Percentiles rank a stretch among this genome's conserved stretches.
These are phyloP conservation scores for Nymphalis c-album DNA, from an alignment of 2,888 invertebrate genomes.

Conservation along the genomic window DNA sequence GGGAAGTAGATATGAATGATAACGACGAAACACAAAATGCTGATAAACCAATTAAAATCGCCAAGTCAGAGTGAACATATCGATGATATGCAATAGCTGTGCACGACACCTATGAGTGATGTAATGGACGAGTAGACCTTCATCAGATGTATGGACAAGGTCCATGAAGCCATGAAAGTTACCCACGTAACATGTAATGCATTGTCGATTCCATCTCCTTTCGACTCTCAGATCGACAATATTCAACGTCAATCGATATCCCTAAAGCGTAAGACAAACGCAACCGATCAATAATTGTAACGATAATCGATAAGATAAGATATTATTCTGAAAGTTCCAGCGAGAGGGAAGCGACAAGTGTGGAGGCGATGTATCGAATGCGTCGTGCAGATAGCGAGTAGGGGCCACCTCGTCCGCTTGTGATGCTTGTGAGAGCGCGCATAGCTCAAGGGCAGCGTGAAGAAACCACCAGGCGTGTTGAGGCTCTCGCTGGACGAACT, in stretches of 20 bases:
- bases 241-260: not conserved
- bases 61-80: not conserved
- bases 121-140: constrained; percentile 47
- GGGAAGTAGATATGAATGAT: constrained; percentile 7
- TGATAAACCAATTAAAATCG: constrained; percentile 1
- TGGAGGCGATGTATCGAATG: constrained; percentile 44
- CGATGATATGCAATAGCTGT: constrained; percentile 54
- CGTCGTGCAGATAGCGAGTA: constrained; percentile 68
- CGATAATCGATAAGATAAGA: not conserved
- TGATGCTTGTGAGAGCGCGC: constrained; percentile 89
- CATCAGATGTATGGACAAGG: constrained; percentile 9
- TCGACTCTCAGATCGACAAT: constrained; percentile 9
- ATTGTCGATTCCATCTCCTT: constrained; percentile 51
- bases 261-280: not conserved
- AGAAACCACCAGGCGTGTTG: constrained; percentile 84
- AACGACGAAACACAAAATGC: constrained; percentile 18
- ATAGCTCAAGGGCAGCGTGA: constrained; percentile 88
- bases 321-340: not conserved
- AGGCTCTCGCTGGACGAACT: constrained; percentile 85
- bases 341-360: constrained; percentile 45
- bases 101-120: constrained; percentile 58
- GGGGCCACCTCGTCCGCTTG: constrained; percentile 89
- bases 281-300: not conserved
- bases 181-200: constrained; percentile 41
- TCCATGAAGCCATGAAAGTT: constrained; percentile 40